Conservation (phyloP, 2,113 vertebrate genomes). For the Alethe castanea region DNA sequence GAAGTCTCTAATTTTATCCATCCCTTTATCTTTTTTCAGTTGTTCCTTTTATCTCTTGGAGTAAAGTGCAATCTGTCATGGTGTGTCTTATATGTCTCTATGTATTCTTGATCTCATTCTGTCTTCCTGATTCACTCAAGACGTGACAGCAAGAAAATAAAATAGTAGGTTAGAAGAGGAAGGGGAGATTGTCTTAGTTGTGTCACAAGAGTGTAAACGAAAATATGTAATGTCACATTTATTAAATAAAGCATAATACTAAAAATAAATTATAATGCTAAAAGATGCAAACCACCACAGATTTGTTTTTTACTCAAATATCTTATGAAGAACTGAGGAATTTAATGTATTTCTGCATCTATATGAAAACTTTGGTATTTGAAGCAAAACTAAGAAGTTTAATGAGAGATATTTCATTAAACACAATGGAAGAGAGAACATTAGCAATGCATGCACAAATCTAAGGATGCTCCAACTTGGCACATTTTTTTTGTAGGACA, state of each 20-base stretch:
- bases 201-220: neutral
- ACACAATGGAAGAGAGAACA: neutral
- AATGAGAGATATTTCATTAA: neutral
- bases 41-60: neutral
- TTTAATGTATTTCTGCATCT: neutral
- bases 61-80: neutral
- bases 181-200: neutral
- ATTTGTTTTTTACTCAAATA: neutral
- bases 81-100: neutral
- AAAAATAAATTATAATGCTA: neutral
- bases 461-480: neutral
- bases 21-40: neutral
- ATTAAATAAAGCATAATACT: neutral
- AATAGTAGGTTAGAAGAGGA: neutral
- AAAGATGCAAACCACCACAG: neutral
- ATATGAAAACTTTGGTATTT: neutral
- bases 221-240: neutral
- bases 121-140: neutral
- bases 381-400: neutral
- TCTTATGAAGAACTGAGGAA: neutral
- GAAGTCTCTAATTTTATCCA: neutral
- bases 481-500: neutral
- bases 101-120: neutral
- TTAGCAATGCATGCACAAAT: neutral
- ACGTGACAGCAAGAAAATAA: accelerated